Conservation (phyloP, 2,113 vertebrate genomes). For the Sterna hirundo region DNA sequence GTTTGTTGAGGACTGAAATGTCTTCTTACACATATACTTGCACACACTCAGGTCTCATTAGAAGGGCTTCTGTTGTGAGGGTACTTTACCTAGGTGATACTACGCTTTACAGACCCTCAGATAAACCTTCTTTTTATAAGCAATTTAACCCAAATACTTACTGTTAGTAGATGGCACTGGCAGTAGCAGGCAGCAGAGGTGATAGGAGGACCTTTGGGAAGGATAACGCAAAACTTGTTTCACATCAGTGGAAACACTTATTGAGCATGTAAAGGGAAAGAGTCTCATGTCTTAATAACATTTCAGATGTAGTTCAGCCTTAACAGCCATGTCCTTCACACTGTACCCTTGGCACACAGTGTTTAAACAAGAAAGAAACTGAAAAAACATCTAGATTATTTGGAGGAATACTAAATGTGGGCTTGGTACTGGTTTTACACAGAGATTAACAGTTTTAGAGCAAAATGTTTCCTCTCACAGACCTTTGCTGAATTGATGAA, state of each 20-base stretch:
- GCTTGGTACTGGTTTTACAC: neutral
- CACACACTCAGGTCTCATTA: conserved; percentile 43
- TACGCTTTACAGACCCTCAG: neutral
- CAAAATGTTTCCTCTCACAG: neutral
- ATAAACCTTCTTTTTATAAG: neutral
- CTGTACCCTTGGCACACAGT: neutral
- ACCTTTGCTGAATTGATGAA: neutral
- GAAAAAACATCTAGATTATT: neutral
- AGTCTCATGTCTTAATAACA: neutral
- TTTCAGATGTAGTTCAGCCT: neutral
- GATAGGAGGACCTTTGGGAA: neutral
- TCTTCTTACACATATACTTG: conserved; percentile 42
- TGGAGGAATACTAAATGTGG: neutral
- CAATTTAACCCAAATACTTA: neutral
- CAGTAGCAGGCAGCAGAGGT: neutral
- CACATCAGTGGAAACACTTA: neutral
- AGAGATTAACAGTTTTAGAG: neutral
- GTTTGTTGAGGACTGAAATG: conserved; percentile 74
- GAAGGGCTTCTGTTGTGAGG: conserved; percentile 25
- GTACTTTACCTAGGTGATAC: neutral
- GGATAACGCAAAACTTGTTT: neutral
- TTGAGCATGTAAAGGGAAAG: neutral
- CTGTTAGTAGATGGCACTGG: neutral
- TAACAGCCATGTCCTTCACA: neutral
- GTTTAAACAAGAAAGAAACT: conserved; percentile 38